Conservation (phyloP, 2,113 vertebrate species). For the Synodontis membranacea region DNA sequence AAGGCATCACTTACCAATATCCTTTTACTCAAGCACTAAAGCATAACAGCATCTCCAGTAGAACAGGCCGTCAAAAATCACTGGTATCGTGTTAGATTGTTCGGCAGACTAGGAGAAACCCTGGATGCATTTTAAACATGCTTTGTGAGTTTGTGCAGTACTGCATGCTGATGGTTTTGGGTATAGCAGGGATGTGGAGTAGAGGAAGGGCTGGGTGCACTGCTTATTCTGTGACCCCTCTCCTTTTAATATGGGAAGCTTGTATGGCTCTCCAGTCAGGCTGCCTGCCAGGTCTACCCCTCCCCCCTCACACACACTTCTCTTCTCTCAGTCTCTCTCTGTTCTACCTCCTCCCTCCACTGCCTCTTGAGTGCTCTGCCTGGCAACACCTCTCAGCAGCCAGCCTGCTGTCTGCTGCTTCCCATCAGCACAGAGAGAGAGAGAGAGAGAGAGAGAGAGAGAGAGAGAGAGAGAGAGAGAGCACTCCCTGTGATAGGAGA, state of each 20-base stretch:
- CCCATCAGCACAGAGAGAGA: slow-evolving; percentile 32
- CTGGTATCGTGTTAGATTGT: background rate
- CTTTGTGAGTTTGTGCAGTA: background rate
- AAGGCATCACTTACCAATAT: background rate
- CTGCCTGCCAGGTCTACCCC: slow-evolving; percentile 55
- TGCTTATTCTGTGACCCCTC: slow-evolving; percentile 34
- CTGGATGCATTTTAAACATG: background rate
- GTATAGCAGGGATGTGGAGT: slow-evolving; percentile 2
- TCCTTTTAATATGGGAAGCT: slow-evolving; percentile 45
- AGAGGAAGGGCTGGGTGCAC: background rate
- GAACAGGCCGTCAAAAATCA: background rate
- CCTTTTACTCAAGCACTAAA: background rate
- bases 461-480: background rate
- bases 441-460: background rate
- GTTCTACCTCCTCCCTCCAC: slow-evolving; percentile 46
- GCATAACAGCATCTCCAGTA: background rate
- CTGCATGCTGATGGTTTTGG: slow-evolving; percentile 31
- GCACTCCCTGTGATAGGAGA: background rate
- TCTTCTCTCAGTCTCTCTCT: slow-evolving; percentile 27
- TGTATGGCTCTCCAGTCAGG: slow-evolving; percentile 49
- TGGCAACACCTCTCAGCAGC: slow-evolving; percentile 58
- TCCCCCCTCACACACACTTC: slow-evolving; percentile 31
- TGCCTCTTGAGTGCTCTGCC: slow-evolving; percentile 57
- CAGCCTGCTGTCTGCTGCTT: slow-evolving; percentile 51
- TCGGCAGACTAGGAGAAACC: background rate